Percentiles rank a stretch among this genome's conserved stretches.
Evolutionary conservation across 2,888 invertebrate genomes (phyloP).

Genomic region (Lagria hirta): DNA sequence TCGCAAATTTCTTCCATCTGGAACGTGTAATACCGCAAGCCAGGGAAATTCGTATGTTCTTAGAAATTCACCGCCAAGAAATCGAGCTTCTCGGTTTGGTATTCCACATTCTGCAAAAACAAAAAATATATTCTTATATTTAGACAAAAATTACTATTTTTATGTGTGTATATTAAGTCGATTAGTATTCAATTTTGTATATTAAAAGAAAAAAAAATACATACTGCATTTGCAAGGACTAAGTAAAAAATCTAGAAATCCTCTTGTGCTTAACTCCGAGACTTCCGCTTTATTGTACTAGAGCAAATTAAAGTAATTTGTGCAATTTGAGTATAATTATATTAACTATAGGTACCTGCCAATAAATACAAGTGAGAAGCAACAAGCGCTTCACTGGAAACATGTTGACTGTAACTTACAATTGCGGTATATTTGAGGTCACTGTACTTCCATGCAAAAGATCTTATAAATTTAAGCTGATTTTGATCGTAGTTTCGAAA

Average conservation of each 20-base stretch:
- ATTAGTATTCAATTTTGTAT: too few relatives aligned
- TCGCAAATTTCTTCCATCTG: constrained; percentile 8
- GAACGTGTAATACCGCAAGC: constrained; percentile 56
- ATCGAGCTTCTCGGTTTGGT: constrained; percentile 51
- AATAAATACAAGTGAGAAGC: background rate
- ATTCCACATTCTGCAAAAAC: constrained; percentile 54
- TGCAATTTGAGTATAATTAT: constrained; percentile 1
- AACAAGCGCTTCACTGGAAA: too few relatives aligned
- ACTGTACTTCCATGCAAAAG: constrained; percentile 26
- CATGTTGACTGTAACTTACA: constrained; percentile 17
- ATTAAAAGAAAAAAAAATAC: too few relatives aligned
- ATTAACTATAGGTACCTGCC: constrained; percentile 5
- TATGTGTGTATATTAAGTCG: too few relatives aligned
- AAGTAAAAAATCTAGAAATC: constrained; percentile 40
- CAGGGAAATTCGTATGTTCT: constrained; percentile 60
- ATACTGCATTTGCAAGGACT: constrained; percentile 46
- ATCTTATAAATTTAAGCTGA: too few relatives aligned
- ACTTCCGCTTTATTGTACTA: constrained; percentile 1
- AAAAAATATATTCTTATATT: constrained; percentile 22
- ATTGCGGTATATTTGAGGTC: constrained; percentile 19
- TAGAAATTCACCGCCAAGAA: constrained; percentile 56
- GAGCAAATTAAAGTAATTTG: background rate
- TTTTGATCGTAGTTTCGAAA: too few relatives aligned
- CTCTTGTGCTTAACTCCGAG: constrained; percentile 15
- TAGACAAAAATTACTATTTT: constrained; percentile 16